Conservation (phyloP, 1,140 invertebrate genomes). For the Atta cephalotes region DNA sequence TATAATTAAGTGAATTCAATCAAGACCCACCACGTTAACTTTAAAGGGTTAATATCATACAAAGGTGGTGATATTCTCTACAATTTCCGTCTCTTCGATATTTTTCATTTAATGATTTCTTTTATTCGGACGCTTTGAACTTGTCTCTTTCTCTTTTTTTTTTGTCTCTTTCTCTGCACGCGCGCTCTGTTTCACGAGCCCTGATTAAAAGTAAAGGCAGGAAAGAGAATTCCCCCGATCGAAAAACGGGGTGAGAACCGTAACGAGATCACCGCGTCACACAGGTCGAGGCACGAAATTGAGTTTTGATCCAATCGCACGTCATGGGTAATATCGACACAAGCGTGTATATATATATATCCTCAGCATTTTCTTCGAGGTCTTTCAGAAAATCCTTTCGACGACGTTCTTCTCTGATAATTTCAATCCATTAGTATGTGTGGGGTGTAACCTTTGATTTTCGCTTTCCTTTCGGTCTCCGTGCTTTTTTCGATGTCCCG, state of each 20-base stretch:
- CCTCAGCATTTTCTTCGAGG: constrained; percentile 19
- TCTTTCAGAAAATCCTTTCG: background rate
- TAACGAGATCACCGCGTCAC: constrained; percentile 51
- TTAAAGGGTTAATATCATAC: background rate
- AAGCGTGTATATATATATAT: background rate
- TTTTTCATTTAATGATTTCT: background rate
- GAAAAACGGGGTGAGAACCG: constrained; percentile 17
- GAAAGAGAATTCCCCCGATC: constrained; percentile 21
- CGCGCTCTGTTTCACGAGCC: constrained; percentile 7
- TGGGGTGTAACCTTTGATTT: background rate
- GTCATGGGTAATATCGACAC: constrained; percentile 26
- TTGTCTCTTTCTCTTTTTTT: background rate
- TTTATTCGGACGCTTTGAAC: background rate
- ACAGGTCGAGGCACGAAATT: constrained; percentile 52
- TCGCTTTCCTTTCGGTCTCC: background rate
- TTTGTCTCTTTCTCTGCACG: background rate
- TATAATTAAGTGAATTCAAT: too few relatives aligned
- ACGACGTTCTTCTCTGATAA: constrained; percentile 7
- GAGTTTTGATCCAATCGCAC: constrained; percentile 60
- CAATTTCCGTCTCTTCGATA: constrained; percentile 18
- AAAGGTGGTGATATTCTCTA: constrained; percentile 28
- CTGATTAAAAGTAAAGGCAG: constrained; percentile 52
- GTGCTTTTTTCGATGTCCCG: background rate
- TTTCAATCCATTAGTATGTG: constrained; percentile 23
- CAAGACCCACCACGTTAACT: too few relatives aligned